These are phyloP conservation scores for Dasypolia templi DNA, from an alignment of 2,888 invertebrate species.

Conservation along the genomic window DNA sequence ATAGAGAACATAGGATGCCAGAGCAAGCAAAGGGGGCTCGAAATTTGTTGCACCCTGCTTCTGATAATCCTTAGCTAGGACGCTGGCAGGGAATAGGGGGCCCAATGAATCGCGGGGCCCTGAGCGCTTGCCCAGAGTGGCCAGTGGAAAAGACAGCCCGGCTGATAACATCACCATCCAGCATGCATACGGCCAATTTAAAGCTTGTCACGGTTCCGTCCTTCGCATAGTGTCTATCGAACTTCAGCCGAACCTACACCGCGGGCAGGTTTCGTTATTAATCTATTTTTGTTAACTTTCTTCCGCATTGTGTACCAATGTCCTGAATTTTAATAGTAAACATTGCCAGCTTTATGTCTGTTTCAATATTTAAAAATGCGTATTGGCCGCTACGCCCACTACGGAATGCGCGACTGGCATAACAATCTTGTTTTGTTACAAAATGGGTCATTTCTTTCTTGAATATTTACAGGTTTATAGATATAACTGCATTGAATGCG, in stretches of 20 bases:
- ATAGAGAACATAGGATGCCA: not conserved
- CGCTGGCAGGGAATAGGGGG: not conserved
- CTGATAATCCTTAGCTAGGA: not conserved
- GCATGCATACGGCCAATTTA: not conserved
- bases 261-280: not conserved
- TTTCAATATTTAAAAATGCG: slow-evolving; percentile 59
- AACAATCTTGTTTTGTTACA: slow-evolving; percentile 34
- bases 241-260: not conserved
- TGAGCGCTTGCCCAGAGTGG: not conserved
- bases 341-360: slow-evolving; percentile 33
- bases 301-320: slow-evolving; percentile 53
- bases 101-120: not conserved
- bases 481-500: slow-evolving; percentile 22
- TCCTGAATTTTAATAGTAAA: slow-evolving; percentile 43
- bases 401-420: slow-evolving; percentile 47
- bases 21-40: not conserved
- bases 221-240: not conserved
- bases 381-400: slow-evolving; percentile 32
- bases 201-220: not conserved
- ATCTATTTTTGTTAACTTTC: slow-evolving; percentile 22
- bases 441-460: slow-evolving; percentile 44
- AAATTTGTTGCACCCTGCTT: not conserved
- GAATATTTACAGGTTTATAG: slow-evolving; percentile 3
- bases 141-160: not conserved
- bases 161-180: not conserved